Conservation (phyloP, 2,113 vertebrate genomes). For the Falco punctatus region DNA sequence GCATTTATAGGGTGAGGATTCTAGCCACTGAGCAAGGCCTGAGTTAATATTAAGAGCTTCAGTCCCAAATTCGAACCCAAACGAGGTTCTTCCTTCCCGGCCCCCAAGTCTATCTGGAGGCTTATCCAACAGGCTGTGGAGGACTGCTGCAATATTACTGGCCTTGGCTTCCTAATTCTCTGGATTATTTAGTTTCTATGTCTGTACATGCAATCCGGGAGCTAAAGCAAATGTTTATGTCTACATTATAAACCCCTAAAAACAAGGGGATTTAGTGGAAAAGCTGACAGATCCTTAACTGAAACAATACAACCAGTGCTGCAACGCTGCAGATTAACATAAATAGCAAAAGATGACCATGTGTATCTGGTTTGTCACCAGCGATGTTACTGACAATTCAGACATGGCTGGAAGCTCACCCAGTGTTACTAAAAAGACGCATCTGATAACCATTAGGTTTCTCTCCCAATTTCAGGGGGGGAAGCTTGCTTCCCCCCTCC, state of each 20-base stretch:
- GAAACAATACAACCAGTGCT: conserved; percentile 23
- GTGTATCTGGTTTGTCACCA: neutral
- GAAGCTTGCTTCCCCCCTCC: neutral
- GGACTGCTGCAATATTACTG: neutral
- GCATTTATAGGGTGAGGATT: neutral
- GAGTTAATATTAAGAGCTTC: neutral
- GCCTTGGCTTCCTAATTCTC: conserved; percentile 25
- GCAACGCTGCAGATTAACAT: neutral
- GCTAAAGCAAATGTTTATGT: conserved; percentile 67
- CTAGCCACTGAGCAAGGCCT: neutral
- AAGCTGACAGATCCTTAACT: conserved; percentile 48
- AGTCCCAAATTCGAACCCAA: neutral
- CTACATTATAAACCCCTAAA: conserved; percentile 60
- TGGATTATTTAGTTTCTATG: conserved; percentile 49
- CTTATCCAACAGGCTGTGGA: neutral
- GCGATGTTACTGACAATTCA: neutral
- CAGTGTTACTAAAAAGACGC: neutral
- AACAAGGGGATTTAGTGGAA: conserved; percentile 61
- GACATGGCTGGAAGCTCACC: neutral
- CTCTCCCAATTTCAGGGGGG: neutral
- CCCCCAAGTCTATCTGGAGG: neutral
- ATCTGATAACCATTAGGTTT: neutral
- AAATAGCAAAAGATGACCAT: neutral
- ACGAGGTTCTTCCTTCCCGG: neutral
- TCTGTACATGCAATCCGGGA: conserved; percentile 26